phyloP scores from a whole-genome alignment of 2,888 invertebrate genomes.

The Masnerella sp. region DNA sequence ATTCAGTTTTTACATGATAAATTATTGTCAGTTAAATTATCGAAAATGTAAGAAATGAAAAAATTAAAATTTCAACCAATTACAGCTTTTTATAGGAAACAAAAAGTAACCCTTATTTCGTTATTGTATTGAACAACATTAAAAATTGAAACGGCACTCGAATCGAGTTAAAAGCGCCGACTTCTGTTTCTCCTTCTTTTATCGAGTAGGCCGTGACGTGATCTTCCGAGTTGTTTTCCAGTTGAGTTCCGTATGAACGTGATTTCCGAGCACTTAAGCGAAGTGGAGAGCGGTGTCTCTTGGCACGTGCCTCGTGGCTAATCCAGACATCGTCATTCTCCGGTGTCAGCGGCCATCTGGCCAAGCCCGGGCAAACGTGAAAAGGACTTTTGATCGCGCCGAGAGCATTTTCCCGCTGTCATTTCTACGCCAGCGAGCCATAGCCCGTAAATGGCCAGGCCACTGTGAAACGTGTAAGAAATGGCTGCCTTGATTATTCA shows the following conservation, averaged over 20 bases:
- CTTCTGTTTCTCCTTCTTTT: conserved; percentile 18
- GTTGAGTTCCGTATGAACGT: conserved; percentile 68
- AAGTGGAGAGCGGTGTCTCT: conserved; percentile 74
- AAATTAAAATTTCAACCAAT: too few relatives aligned
- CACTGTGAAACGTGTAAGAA: conserved; percentile 35
- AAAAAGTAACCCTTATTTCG: too few relatives aligned
- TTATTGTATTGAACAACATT: not conserved
- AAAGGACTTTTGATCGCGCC: conserved; percentile 54
- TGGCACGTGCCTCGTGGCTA: conserved; percentile 68
- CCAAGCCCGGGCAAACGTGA: conserved; percentile 21
- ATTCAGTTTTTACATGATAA: too few relatives aligned
- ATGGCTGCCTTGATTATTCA: conserved; percentile 37
- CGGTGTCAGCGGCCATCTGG: conserved; percentile 39
- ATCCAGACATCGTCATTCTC: conserved; percentile 70
- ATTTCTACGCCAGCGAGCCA: conserved; percentile 11
- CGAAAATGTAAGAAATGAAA: too few relatives aligned
- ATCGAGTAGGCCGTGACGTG: conserved; percentile 39
- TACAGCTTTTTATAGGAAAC: too few relatives aligned
- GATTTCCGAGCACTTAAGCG: conserved; percentile 73
- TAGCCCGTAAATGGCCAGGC: conserved; percentile 22
- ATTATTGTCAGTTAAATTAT: too few relatives aligned
- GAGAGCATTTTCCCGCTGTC: conserved; percentile 24
- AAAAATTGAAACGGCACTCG: not conserved
- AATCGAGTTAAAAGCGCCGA: conserved; percentile 8
- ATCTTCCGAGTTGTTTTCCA: conserved; percentile 65